Base-by-base conservation (phyloP, 2,113 vertebrate species). In the Ardeotis arabs region DNA sequence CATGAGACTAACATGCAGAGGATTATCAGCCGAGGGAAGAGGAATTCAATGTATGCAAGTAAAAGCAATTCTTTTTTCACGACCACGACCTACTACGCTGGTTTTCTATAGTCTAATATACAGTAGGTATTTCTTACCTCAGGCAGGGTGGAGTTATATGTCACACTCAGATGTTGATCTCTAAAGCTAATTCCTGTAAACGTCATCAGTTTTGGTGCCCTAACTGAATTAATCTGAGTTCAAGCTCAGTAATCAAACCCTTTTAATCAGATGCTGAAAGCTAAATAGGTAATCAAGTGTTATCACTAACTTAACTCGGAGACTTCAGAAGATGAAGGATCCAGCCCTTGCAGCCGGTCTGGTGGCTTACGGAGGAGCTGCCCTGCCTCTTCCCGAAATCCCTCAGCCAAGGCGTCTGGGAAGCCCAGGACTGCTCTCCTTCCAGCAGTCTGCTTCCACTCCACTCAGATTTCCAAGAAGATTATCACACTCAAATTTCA, bases 21-120 rank as follows among this genome's bases (percentile, higher is more conserved):
- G 80, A 87, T 92, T 80, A 91, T 62, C 77, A 90, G 93, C 58
- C 91, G 72, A 85, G 70, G 69, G 68, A 79, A 89, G n/a, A 91
- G 33, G 55, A 79, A 73, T 79, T 23, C 73, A 69, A 80, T 80
- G 82, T 79, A 77, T 63, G 79, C 89, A 84, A 73, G 58, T 83
- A 59, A 96, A 93, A 84, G 55, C 20, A 45, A 15, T 84, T 89
- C 74, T 82, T 58, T 78, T 68, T 55, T 9, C 59, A 58, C 17
- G n/a, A 63, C 66, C 73, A 16, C 33, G 63, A 29, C 67, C 7
- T 3, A 78, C 60, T 84, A 80, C 96, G 62, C 14, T 49, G 58
- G 35, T 35, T 12, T 92, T 60, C 64, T 45, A 8, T 0, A 79
- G 60, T 77, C 62, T 88, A 17, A 49, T 1, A 28, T 5, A 10